Base-by-base conservation (phyloP, 35 echinoderm and acorn worm genomes). In the Holothuria glaberrima region DNA sequence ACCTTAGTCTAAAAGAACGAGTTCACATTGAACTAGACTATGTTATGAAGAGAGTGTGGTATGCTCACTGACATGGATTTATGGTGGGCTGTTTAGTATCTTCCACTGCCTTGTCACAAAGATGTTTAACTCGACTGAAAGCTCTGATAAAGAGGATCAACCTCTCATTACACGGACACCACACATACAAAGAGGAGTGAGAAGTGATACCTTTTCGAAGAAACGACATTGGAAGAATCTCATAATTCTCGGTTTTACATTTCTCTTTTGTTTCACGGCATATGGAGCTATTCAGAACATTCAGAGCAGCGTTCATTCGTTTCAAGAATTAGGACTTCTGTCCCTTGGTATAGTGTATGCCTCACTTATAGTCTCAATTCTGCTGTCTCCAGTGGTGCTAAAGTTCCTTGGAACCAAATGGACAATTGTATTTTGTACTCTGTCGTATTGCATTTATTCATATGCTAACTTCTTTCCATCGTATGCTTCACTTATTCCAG, bases 241-340 rank as follows among this genome's bases (percentile, higher is more conserved):
- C 9, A 75, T 99, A 26, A 89, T 93, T 35, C 57, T 99, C 13
- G 44, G 87, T 36, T 0, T 85, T 0, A 82, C 88, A 9, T 95
- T 95, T 48, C 61, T 91, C 62, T 91, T 95, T 32, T 87, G 65
- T 48, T 99, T 93, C 59, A 95, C 93, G 22, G 97, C 97, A 20
- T 99, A 89, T 69, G 75, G 83, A 25, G 88, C 93, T 1, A 67
- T 99, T 46, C 93, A 94, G 46, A 95, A 99, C 64, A 82, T 99
- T 20, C 93, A 99, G 59, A 99, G 93, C 38, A 99, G 93, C 68
- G 67, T 95, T 26, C 88, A 95, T 60, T 87, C 88, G 26, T 58
- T 52, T 0, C 35, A 73, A 2, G 89, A 83, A 26, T 52, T 89
- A 26, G 97, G 97, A 12, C 54, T 95, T 9, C 32, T 89, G 0